Percentiles rank a stretch among this genome's conserved stretches.
Conservation (phyloP, 2,797 vertebrate genomes). For the Arnoldichthys spilopterus region DNA sequence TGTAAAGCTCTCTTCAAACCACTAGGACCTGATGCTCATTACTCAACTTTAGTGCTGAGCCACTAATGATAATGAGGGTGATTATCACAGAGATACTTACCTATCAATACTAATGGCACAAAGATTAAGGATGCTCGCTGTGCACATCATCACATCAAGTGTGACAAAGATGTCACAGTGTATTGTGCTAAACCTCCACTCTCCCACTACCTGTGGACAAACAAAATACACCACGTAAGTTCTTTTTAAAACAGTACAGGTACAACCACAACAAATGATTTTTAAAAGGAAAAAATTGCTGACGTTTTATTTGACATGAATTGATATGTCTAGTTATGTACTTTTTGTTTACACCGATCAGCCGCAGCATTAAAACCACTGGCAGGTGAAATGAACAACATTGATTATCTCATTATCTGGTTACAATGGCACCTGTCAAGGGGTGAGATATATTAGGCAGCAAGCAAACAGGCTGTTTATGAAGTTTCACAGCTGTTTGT, state of each 20-base stretch:
- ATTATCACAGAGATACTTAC: constrained; percentile 73
- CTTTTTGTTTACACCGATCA: neutral
- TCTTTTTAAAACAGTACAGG: neutral
- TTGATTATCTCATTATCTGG: no score
- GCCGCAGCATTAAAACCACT: no score
- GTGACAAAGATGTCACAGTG: constrained; percentile 99
- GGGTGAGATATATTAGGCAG: no score
- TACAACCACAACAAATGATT: neutral
- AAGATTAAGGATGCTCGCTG: constrained; percentile 98
- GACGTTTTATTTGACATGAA: no score
- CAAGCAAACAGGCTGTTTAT: no score
- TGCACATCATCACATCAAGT: constrained; percentile 99
- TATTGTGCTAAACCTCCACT: constrained; percentile 96
- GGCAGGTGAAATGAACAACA: no score
- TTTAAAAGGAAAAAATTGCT: no score
- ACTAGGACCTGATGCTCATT: neutral
- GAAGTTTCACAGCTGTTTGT: no score
- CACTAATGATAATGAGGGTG: neutral
- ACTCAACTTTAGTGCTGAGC: neutral
- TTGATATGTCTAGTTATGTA: neutral
- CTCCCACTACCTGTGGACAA: constrained; percentile 90
- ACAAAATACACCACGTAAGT: constrained; percentile 40
- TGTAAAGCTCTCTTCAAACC: neutral
- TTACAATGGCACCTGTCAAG: no score
- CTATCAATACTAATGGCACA: constrained; percentile 99